Base-by-base conservation (phyloP, 2,888 invertebrate species). In the Scaptomyza cyrtandrae region DNA sequence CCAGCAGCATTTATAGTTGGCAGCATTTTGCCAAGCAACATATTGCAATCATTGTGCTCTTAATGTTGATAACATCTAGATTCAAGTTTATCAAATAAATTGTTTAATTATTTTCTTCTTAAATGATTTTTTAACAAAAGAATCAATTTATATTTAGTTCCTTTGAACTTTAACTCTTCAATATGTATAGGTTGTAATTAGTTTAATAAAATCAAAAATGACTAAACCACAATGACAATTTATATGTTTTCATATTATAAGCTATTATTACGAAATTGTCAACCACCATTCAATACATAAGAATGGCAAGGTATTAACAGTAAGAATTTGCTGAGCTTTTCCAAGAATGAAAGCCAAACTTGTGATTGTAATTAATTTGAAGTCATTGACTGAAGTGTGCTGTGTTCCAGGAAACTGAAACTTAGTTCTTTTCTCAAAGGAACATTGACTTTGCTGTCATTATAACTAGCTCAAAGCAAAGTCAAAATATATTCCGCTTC, bases 1-100 rank as follows among this genome's bases (percentile, higher is more conserved):
- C 46, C 19, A 19, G 54, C 72, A 78, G 59, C 86, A 81, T 74
- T 89, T 60, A 35, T 73, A 85, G 89, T 71, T 71, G 6, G 74
- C 81, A 53, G 1, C 86, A 69, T 71, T 39, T 45, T 7, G 19
- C 0, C 2, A 13, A 45, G 37, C n/a, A 9, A 9, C 49, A 44
- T 61, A 44, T 52, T 56, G 71, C 59, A 2, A 27, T 1, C 11
- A 6, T 0, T 10, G 2, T 52, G 24, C 10, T 52, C 6, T 27
- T 7, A 24, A 46, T 6, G 13, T 16, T 33, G 37, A 11, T 27
- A 31, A 43, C 13, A 33, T 10, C 33, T 27, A 6, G 16, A 41
- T 41, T 10, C 9, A 41, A 10, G 16, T 39, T 39, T 19, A 19
- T 19, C 19, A 19, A 19, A 19, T 2, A 19, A 19, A 24, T 11